Conservation (phyloP, 1,140 invertebrate species). For the Archivesica marissinica region DNA sequence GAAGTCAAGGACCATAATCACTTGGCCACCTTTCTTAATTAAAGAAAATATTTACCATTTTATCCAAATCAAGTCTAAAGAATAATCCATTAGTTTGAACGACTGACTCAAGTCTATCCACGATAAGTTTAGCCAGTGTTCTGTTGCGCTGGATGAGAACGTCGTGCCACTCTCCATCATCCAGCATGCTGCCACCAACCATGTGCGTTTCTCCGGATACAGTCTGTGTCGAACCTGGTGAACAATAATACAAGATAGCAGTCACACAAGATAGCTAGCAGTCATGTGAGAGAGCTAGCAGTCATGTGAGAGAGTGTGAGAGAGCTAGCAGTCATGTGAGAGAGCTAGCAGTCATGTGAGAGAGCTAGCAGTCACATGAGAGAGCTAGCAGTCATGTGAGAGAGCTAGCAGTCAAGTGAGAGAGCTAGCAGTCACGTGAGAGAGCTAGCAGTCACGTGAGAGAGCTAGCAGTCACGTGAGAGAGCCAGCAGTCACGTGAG, state of each 20-base stretch:
- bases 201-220: constrained; percentile 71
- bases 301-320: background rate
- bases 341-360: no score
- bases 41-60: constrained; percentile 87
- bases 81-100: constrained; percentile 96
- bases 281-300: background rate
- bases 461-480: no score
- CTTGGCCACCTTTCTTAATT: no score
- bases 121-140: constrained; percentile 93
- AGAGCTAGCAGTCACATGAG: no score
- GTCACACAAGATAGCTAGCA: background rate
- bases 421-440: no score
- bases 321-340: background rate
- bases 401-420: no score
- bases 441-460: no score
- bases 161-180: constrained; percentile 99
- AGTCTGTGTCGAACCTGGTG: constrained; percentile 72
- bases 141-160: constrained; percentile 93
- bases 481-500: no score
- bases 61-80: constrained; percentile 94
- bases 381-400: no score
- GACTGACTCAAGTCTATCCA: constrained; percentile 95
- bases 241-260: background rate
- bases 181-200: constrained; percentile 92
- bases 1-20: no score